Conservation (phyloP, 2,113 vertebrate genomes). For the Macaca nemestrina region DNA sequence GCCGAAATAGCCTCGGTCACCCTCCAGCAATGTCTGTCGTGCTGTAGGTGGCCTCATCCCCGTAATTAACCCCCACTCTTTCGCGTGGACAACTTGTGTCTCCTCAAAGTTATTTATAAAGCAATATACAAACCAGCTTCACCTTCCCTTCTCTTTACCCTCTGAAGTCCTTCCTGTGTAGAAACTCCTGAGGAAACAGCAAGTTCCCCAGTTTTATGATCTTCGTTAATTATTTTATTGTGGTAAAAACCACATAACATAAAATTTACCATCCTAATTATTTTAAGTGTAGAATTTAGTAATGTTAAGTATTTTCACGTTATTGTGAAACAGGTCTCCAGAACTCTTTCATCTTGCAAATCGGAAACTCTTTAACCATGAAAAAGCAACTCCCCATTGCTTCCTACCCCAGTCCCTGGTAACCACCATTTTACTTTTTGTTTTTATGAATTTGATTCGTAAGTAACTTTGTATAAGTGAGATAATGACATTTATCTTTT, state of each 20-base stretch:
- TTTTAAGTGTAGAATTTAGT: background rate
- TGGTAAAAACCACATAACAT: background rate
- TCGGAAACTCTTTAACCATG: background rate
- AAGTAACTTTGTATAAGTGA: no score
- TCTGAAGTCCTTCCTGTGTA: no score
- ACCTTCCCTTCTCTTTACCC: background rate
- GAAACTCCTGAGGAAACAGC: background rate
- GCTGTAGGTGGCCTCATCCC: background rate
- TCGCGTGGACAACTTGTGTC: no score
- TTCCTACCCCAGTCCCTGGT: background rate
- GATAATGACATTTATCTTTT: background rate
- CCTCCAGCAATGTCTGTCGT: background rate
- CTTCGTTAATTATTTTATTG: background rate
- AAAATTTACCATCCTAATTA: background rate
- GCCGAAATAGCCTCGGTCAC: background rate
- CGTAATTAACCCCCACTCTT: background rate
- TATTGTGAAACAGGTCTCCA: background rate
- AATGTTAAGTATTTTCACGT: background rate
- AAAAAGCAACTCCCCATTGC: background rate
- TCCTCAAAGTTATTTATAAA: background rate
- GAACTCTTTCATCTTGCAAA: background rate
- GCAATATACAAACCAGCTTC: background rate
- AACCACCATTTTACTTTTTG: background rate
- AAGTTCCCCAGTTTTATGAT: background rate
- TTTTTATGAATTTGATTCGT: no score